Base-by-base conservation (phyloP, 2,888 invertebrate genomes). In the Allophyes oxyacanthae region DNA sequence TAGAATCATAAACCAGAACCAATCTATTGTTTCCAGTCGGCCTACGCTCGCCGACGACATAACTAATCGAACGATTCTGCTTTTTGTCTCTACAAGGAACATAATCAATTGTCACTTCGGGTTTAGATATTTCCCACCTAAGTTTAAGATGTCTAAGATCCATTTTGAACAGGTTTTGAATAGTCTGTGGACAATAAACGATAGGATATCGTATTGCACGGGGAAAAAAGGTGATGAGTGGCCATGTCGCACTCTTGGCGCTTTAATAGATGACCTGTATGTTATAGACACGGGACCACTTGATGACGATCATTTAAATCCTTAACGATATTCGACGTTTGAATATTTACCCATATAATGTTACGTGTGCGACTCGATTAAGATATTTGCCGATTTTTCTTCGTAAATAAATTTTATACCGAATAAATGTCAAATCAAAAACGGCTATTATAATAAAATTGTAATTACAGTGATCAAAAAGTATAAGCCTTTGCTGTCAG, bases 171-270 rank as follows among this genome's bases (percentile, higher is more conserved):
- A 84, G 86, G 92, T 92, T 92, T 90, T 72, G 83, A 81, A 88
- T 85, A 84, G 85, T 75, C 78, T 78, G 77, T 79, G 79, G 86
- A 85, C 88, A 86, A 89, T 89, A 92, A 91, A 89, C 88, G 88
- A 87, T 89, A 80, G 88, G 84, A 88, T 92, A 92, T 94, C 93
- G 90, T 87, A 88, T 94, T 93, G 88, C 93, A 87, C 79, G 83
- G 77, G n/a, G 79, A 89, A 91, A 91, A 92, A 92, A 91, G 91
- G 92, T 91, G 92, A 92, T 90, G 91, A 91, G 91, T 91, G 87
- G 82, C 78, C 76, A 76, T 80, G 85, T 84, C 82, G 83, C 75
- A 73, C 73, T 80, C 75, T 82, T 87, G 83, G 87, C 88, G 89
- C 88, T 84, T 87, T 80, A 89, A 92, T 87, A 80, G 85, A 92